phyloP scores from a whole-genome alignment of 1,140 invertebrate genomes.

The Amyelois transitella region DNA sequence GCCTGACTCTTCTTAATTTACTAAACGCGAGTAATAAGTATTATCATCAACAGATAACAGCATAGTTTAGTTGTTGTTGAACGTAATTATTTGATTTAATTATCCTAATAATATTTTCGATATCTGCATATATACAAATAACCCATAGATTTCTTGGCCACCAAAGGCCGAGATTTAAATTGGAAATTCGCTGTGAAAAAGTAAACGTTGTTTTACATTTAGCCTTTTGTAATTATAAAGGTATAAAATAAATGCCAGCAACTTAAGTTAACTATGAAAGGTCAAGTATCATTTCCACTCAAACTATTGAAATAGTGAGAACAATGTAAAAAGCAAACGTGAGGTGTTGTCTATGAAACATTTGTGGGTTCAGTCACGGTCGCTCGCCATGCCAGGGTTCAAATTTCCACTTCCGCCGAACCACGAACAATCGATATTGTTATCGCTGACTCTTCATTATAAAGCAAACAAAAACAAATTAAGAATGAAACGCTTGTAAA shows the following conservation, averaged over 20 bases:
- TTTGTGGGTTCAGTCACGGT: slow-evolving; percentile 60
- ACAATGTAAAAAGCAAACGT: slow-evolving; percentile 37
- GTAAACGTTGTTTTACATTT: no score
- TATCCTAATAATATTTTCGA: no score
- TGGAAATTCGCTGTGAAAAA: no score
- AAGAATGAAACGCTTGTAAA: slow-evolving; percentile 23
- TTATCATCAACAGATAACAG: neutral
- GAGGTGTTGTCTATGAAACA: slow-evolving; percentile 29
- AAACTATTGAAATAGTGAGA: slow-evolving; percentile 23
- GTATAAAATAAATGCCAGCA: neutral
- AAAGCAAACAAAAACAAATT: slow-evolving; percentile 53
- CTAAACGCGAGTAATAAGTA: neutral
- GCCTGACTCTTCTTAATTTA: slow-evolving; percentile 9
- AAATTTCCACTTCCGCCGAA: slow-evolving; percentile 58
- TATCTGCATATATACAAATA: no score
- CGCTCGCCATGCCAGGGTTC: slow-evolving; percentile 43
- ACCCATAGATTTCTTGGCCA: no score
- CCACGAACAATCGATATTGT: slow-evolving; percentile 60
- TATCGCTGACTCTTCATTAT: slow-evolving; percentile 47
- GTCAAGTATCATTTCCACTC: slow-evolving; percentile 20
- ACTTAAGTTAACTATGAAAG: slow-evolving; percentile 1
- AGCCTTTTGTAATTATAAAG: no score
- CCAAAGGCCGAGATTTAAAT: no score
- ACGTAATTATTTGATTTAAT: no score
- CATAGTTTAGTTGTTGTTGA: no score